Percentiles rank a stretch among this genome's conserved stretches.
These are phyloP conservation scores for Gnatocerus cornutus DNA, from an alignment of 2,888 invertebrate species.

Conservation along the genomic window DNA sequence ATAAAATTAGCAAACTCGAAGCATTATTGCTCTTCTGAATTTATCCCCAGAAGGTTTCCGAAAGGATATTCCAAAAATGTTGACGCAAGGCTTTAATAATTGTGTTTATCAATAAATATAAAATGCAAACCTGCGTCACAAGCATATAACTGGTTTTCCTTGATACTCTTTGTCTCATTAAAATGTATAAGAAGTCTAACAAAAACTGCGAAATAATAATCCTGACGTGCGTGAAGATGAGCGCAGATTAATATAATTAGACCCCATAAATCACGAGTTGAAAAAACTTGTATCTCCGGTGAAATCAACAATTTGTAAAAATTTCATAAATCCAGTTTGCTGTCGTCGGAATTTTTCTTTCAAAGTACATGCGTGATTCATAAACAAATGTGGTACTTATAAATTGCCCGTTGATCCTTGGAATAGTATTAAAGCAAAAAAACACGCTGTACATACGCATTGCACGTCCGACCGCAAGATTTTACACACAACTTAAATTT, in stretches of 20 bases:
- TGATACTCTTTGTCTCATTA: conserved; percentile 32
- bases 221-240: conserved; percentile 16
- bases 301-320: background rate
- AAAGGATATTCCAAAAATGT: too few species aligned
- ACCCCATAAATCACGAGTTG: background rate
- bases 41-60: too few species aligned
- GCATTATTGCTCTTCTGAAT: too few species aligned
- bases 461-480: conserved; percentile 18
- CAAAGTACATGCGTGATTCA: conserved; percentile 19
- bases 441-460: conserved; percentile 19
- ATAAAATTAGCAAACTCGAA: too few species aligned
- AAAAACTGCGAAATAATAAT: conserved; percentile 16
- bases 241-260: conserved; percentile 5
- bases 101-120: background rate
- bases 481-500: conserved; percentile 15
- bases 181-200: conserved; percentile 20
- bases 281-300: background rate
- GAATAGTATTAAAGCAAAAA: conserved; percentile 10
- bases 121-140: conserved; percentile 31
- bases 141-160: conserved; percentile 31
- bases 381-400: conserved; percentile 7
- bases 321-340: background rate
- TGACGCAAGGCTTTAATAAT: background rate
- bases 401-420: conserved; percentile 30
- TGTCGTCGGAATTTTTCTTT: too few species aligned